phyloP scores from a whole-genome alignment of 2,888 invertebrate species.

The Dryadula phaetusa region DNA sequence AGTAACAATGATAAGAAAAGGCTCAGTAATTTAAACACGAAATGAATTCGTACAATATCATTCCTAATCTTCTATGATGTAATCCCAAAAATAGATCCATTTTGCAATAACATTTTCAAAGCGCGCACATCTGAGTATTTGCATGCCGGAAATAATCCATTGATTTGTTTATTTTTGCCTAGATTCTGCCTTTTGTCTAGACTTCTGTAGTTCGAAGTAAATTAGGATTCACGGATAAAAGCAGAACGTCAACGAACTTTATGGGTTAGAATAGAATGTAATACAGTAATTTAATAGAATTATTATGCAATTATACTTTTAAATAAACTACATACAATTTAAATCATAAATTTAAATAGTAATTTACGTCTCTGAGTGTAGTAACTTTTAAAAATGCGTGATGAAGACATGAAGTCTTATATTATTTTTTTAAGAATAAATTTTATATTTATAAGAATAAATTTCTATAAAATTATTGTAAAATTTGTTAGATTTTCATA shows the following conservation, averaged over 20 bases:
- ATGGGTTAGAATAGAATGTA: not conserved
- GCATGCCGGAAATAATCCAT: slow-evolving; percentile 36
- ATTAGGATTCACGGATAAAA: slow-evolving; percentile 6
- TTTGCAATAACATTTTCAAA: slow-evolving; percentile 31
- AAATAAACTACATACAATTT: no score
- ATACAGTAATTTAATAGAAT: not conserved
- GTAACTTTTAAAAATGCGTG: not conserved
- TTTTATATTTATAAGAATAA: not conserved
- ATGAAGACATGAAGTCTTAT: no score
- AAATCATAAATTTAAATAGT: not conserved
- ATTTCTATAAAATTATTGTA: not conserved
- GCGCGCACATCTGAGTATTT: slow-evolving; percentile 33
- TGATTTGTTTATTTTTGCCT: slow-evolving; percentile 38
- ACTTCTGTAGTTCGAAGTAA: slow-evolving; percentile 14
- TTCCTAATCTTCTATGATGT: slow-evolving; percentile 22
- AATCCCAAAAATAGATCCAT: slow-evolving; percentile 27
- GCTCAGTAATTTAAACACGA: not conserved
- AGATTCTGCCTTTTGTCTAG: slow-evolving; percentile 17
- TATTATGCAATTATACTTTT: no score
- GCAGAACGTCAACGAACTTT: not conserved
- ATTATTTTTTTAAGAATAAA: not conserved
- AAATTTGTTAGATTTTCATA: not conserved
- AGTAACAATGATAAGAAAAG: not conserved
- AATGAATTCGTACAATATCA: not conserved
- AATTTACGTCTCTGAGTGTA: not conserved